phyloP scores from a whole-genome alignment of 2,888 invertebrate genomes.

The Plebejus argus region DNA sequence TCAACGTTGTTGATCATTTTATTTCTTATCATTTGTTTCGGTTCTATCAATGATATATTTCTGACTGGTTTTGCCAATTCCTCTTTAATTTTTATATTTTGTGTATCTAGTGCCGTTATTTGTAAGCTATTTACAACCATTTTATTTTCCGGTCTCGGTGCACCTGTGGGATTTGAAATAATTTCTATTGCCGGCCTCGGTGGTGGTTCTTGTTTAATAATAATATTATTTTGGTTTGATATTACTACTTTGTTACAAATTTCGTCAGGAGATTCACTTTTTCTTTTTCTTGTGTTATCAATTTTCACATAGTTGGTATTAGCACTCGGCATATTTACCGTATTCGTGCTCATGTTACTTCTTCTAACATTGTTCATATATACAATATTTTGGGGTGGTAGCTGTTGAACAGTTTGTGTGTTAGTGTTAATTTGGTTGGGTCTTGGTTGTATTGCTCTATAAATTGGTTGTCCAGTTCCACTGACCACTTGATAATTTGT shows the following conservation, averaged over 20 bases:
- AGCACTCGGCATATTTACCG: slow-evolving; percentile 33
- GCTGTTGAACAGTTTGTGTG: slow-evolving; percentile 23
- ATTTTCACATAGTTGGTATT: slow-evolving; percentile 39
- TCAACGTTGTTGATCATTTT: slow-evolving; percentile 33
- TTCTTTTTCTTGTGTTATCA: slow-evolving; percentile 56
- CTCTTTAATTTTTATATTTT: slow-evolving; percentile 42
- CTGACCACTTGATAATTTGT: slow-evolving; percentile 26
- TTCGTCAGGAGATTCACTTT: slow-evolving; percentile 69
- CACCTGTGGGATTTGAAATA: slow-evolving; percentile 47
- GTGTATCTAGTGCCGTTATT: slow-evolving; percentile 42
- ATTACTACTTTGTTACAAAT: slow-evolving; percentile 47
- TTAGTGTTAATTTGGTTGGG: slow-evolving; percentile 46
- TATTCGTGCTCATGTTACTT: slow-evolving; percentile 35
- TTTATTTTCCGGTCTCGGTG: slow-evolving; percentile 47
- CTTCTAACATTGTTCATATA: slow-evolving; percentile 39
- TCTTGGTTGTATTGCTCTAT: slow-evolving; percentile 61
- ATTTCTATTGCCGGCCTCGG: slow-evolving; percentile 36
- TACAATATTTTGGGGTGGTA: slow-evolving; percentile 39
- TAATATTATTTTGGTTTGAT: slow-evolving; percentile 38
- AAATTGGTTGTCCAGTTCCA: slow-evolving; percentile 36
- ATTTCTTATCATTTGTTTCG: slow-evolving; percentile 37
- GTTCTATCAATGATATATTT: slow-evolving; percentile 34
- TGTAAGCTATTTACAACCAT: slow-evolving; percentile 43
- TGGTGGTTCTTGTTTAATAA: slow-evolving; percentile 37
- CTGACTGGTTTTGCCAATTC: slow-evolving; percentile 42